A percentile compares a stretch with the other conserved stretches of the same genome.
Evolutionary conservation across 2,797 vertebrate species (phyloP).

Genomic region (Nothura maculosa): DNA sequence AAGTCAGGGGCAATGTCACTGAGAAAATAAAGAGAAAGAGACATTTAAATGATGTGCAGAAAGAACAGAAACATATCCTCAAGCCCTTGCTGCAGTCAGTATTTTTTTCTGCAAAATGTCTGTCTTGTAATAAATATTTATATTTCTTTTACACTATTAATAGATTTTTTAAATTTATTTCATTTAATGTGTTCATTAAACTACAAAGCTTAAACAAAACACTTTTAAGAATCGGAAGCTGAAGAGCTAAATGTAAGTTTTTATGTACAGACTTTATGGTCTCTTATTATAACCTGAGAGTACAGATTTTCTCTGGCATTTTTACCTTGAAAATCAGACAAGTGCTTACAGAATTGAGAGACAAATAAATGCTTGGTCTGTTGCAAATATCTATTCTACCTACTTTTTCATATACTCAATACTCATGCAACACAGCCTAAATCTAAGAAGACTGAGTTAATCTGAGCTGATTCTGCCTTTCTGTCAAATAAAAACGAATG

Average conservation of each 20-base stretch:
- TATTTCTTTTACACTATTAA: not conserved
- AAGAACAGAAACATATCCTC: not conserved
- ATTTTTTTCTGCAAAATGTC: not conserved
- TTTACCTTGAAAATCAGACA: not conserved
- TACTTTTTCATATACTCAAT: not conserved
- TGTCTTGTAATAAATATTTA: not conserved
- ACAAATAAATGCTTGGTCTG: constrained; percentile 55
- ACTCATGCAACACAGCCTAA: not conserved
- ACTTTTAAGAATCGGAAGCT: not conserved
- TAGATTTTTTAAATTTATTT: not conserved
- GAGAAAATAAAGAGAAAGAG: not conserved
- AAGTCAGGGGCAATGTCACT: not conserved
- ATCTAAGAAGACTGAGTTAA: not conserved
- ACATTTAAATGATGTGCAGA: not conserved
- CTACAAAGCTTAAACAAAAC: not conserved
- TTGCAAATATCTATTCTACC: constrained; percentile 12
- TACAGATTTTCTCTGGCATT: not conserved
- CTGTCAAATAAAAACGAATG: constrained; percentile 13
- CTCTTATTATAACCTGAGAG: not conserved
- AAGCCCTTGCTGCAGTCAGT: not conserved
- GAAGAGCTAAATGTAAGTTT: not conserved
- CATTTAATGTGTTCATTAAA: not conserved
- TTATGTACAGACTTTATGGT: not conserved
- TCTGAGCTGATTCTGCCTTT: not conserved
- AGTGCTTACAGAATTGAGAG: constrained; percentile 1